These are phyloP conservation scores for Petrophora chlorosata DNA, from an alignment of 2,888 invertebrate species.

Conservation along the genomic window DNA sequence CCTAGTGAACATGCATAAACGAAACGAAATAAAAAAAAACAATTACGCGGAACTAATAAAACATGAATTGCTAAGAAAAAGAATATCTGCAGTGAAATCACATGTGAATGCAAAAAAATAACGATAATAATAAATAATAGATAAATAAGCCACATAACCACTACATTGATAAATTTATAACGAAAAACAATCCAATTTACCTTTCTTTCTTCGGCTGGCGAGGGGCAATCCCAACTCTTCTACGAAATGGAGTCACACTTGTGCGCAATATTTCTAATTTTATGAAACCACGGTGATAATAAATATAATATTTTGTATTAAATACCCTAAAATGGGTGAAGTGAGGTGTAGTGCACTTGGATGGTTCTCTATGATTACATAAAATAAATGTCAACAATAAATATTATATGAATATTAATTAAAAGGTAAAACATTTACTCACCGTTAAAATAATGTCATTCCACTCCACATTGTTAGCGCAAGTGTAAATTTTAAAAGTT, in stretches of 20 bases:
- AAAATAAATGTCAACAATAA: conserved; percentile 46
- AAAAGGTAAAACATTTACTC: conserved; percentile 55
- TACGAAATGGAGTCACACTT: conserved; percentile 55
- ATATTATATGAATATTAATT: conserved; percentile 27
- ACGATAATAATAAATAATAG: conserved; percentile 73
- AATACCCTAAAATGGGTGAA: conserved; percentile 50
- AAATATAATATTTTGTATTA: conserved; percentile 39
- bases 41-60: conserved; percentile 42
- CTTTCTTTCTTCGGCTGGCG: conserved; percentile 52
- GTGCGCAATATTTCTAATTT: conserved; percentile 44
- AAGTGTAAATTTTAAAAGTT: conserved; percentile 35
- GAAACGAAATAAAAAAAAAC: conserved; percentile 34
- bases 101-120: conserved; percentile 81
- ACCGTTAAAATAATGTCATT: conserved; percentile 57
- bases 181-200: conserved; percentile 65
- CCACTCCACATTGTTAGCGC: conserved; percentile 57
- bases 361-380: conserved; percentile 48
- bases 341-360: conserved; percentile 62
- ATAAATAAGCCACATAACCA: conserved; percentile 82
- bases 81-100: conserved; percentile 81
- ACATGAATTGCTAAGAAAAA: conserved; percentile 75
- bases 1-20: conserved; percentile 63
- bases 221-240: conserved; percentile 52
- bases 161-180: conserved; percentile 60
- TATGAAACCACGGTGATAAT: conserved; percentile 45